Evolutionary conservation across 2,113 vertebrate genomes (phyloP), one percentile per base, ranked within the genome.

Genomic region (Cyanistes caeruleus): DNA sequence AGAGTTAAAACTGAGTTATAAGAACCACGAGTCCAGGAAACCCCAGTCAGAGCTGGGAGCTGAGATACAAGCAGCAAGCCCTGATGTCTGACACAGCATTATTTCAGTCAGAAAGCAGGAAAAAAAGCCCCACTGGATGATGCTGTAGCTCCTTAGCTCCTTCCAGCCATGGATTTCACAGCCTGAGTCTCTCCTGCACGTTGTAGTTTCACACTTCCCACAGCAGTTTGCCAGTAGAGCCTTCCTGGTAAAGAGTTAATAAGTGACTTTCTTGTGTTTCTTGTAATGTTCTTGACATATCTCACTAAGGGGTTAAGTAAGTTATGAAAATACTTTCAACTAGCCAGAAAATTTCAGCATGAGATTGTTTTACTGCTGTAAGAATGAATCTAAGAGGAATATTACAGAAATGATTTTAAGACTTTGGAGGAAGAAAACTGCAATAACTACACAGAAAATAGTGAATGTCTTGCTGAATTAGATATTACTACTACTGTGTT

Each of bases 381-480:
- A 83, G 82, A 37, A 28, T 52, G n/a, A 91, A 55, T n/a, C 72
- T 75, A 67, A 92, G 77, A 58, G 84, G 27, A 86, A 4, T 87
- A 35, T 82, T 79, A 63, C 31, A 49, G 67, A 77, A 84, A 74
- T 70, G 3, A 27, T 41, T 69, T 65, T 74, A 64, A 67, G 82
- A 30, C 52, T 72, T 77, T 60, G 75, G 56, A 70, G 76, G 39
- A 92, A 70, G 41, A 72, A 67, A 90, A 64, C n/a, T 46, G 51
- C 55, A 81, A 7, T 91, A 94, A 85, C 89, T 92, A 82, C 95
- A 75, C 67, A 72, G 84, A 93, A 55, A 90, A 93, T 13, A 87
- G 72, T 72, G 89, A 64, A 86, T 92, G 76, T 80, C 24, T 67
- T 86, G 92, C 79, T 89, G 76, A 72, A 81, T 44, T 64, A 85